Base-by-base conservation (phyloP, 2,888 invertebrate species). In the Rambutsinella grinnellia region DNA sequence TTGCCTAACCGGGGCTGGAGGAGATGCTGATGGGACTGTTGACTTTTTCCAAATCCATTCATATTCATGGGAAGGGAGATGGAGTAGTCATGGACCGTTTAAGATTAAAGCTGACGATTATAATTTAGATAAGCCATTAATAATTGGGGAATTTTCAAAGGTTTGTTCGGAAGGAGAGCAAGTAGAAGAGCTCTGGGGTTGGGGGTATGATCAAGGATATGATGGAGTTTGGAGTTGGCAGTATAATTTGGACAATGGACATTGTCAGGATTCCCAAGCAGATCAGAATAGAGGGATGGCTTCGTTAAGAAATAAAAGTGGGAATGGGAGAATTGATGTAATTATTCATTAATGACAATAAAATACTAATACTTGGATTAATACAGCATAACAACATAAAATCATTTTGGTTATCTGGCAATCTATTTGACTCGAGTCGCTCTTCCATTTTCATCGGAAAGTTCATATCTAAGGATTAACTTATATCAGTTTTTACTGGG, bases 1-100 rank as follows among this genome's bases (percentile, higher is more conserved):
- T n/a, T 84, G 83, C 58, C 58, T 84, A 8, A 56, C 60, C 6
- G 71, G 61, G 17, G 81, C 82, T 13, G 78, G 78, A 47, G 84
- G 84, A 1, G 70, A 78, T 23, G 19, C 62, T 6, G 58, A 71
- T 19, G 84, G 84, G 5, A 80, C 62, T 3, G 67, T 85, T 6
- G 84, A 85, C 72, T 85, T 85, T 66, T 84, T 82, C 71, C 85
- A 85, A 71, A 84, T 85, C 53, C 85, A 85, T 67, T 79, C 82
- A 13, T 85, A 85, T 63, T 81, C 83, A 28, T 83, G 81, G 79
- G 71, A 82, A 19, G 84, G 83, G n/a, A 17, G 76, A 27, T 85
- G 82, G 83, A 81, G 72, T 58, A 69, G 76, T 2, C 79, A 84
- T 47, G 61, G 78, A 8, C 84, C 85, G 6, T 84, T 85, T 68